phyloP scores from a whole-genome alignment of 2,888 invertebrate species.

The Sesia apiformis region DNA sequence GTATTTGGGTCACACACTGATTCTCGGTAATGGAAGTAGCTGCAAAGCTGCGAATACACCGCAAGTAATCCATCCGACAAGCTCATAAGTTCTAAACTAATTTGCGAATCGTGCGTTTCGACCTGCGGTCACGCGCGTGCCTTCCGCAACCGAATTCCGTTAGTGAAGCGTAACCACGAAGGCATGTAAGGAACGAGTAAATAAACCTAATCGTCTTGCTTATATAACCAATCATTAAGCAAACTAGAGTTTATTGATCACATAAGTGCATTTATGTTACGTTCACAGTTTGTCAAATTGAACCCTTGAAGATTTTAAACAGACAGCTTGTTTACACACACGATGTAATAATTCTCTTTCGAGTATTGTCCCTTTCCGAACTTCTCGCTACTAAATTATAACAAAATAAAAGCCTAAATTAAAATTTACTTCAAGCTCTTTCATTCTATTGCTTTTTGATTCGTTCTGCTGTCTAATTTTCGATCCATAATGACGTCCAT shows the following conservation, averaged over 20 bases:
- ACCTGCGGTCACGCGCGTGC: slow-evolving; percentile 54
- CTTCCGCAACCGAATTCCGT: slow-evolving; percentile 51
- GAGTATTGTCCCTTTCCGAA: no score
- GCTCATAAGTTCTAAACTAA: slow-evolving; percentile 48
- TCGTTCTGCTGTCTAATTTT: no score
- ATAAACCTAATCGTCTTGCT: background rate
- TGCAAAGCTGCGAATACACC: slow-evolving; percentile 46
- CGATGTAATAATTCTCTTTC: no score
- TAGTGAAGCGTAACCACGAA: slow-evolving; percentile 29
- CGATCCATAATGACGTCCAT: no score
- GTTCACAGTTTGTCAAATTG: no score
- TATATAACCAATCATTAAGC: background rate
- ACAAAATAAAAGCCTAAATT: no score
- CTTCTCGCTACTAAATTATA: no score
- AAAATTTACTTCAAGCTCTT: no score
- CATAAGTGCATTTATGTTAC: slow-evolving; percentile 8
- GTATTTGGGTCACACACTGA: slow-evolving; percentile 63
- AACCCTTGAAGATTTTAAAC: no score
- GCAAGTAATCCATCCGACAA: slow-evolving; percentile 58
- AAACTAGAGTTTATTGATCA: slow-evolving; percentile 16
- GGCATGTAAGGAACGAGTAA: background rate
- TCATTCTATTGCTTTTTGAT: no score
- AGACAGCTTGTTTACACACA: no score
- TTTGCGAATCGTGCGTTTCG: slow-evolving; percentile 58
- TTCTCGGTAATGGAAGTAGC: slow-evolving; percentile 52